Percentiles rank a stretch among this genome's conserved stretches.
Conservation (phyloP, 2,888 invertebrate species). For the Metellina segmentata region DNA sequence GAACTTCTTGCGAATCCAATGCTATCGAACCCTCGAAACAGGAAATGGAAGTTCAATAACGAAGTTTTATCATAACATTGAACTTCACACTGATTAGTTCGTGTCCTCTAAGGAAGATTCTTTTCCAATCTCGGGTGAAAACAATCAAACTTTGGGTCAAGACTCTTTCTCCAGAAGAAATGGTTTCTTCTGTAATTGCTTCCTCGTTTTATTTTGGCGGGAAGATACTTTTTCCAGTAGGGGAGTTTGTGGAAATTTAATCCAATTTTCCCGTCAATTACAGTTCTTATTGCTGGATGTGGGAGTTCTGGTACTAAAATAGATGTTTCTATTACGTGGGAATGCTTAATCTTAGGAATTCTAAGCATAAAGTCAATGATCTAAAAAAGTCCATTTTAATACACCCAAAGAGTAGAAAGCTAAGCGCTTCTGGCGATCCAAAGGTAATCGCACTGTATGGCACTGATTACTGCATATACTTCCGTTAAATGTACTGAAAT, state of each 20-base stretch:
- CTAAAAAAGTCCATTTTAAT: too few species aligned
- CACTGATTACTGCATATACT: too few species aligned
- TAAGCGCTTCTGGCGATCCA: too few species aligned
- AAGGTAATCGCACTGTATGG: too few species aligned
- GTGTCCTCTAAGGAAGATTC: background rate
- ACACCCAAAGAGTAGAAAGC: too few species aligned
- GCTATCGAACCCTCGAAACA: background rate
- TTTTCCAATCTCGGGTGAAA: background rate
- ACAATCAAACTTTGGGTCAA: background rate
- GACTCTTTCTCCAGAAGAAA: background rate
- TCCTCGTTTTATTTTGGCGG: background rate
- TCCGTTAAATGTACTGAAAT: too few species aligned
- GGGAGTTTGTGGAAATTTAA: background rate
- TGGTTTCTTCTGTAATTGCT: background rate
- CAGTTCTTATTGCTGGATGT: too few species aligned
- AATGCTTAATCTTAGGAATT: too few species aligned
- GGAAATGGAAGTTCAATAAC: background rate
- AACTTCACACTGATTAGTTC: background rate
- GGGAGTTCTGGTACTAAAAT: too few species aligned
- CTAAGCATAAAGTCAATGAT: too few species aligned
- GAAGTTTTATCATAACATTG: background rate
- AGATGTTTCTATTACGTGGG: too few species aligned
- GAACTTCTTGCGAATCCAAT: background rate
- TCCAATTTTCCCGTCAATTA: background rate
- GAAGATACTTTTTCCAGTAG: background rate